phyloP scores from a whole-genome alignment of 2,113 vertebrate species.

The Charina bottae region DNA sequence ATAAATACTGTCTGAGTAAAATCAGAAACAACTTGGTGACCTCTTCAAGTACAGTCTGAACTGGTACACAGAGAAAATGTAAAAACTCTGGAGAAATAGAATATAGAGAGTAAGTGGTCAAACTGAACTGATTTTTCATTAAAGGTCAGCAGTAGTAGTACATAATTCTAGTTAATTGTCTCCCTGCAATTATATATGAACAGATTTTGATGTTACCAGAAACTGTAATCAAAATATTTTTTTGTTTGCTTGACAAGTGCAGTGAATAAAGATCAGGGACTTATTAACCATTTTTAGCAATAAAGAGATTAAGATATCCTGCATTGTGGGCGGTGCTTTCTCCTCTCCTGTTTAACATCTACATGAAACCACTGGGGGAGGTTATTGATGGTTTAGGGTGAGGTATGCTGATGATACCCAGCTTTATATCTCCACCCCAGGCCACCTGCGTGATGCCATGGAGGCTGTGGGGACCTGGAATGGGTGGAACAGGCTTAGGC shows the following conservation, averaged over 20 bases:
- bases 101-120: constrained; percentile 15
- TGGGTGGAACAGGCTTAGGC: not conserved
- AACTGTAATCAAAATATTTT: not conserved
- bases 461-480: not conserved
- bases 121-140: not conserved
- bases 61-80: constrained; percentile 32
- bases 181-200: not conserved
- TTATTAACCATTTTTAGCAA: not conserved
- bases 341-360: not conserved
- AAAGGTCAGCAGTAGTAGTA: not conserved
- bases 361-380: not conserved
- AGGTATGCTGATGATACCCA: not conserved
- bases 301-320: not conserved
- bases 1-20: constrained; percentile 36
- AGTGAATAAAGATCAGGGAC: not conserved
- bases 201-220: not conserved
- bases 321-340: not conserved
- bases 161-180: not conserved
- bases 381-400: not conserved
- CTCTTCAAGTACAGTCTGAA: constrained; percentile 29
- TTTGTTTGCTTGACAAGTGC: not conserved
- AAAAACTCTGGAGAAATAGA: constrained; percentile 30
- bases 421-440: too few species aligned
- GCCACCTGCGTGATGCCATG: not conserved
- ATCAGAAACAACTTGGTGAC: constrained; percentile 41